phyloP scores from a whole-genome alignment of 2,797 vertebrate species.

The Clarias fuscus region DNA sequence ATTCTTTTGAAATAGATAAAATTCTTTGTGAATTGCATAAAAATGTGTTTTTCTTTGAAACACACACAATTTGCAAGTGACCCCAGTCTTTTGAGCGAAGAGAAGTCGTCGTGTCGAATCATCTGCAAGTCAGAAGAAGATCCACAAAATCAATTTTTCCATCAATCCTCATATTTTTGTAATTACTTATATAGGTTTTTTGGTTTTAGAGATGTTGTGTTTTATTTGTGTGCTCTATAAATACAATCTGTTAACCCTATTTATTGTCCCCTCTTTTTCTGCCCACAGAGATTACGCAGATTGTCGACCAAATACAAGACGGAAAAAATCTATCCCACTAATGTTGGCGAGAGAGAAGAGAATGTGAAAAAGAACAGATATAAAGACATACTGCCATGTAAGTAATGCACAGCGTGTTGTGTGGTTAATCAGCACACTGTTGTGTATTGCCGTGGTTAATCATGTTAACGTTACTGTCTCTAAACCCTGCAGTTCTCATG shows the following conservation, averaged over 20 bases:
- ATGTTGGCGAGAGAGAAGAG: constrained; percentile 93
- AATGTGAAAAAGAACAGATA: constrained; percentile 99
- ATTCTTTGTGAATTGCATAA: too few species aligned
- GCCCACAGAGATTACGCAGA: constrained; percentile 86
- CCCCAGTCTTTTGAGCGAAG: too few species aligned
- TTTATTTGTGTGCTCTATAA: neutral
- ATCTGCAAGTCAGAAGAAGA: too few species aligned
- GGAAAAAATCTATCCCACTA: constrained; percentile 97
- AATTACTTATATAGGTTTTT: too few species aligned
- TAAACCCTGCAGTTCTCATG: neutral
- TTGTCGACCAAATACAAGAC: constrained; percentile 97
- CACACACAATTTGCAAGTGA: too few species aligned
- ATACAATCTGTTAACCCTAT: neutral
- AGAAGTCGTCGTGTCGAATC: too few species aligned
- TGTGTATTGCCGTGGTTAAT: neutral
- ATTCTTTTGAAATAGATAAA: too few species aligned
- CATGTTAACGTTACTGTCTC: neutral
- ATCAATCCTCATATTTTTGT: too few species aligned
- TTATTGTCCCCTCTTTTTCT: constrained; percentile 5
- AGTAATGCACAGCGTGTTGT: constrained; percentile 63
- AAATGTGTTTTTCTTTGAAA: too few species aligned
- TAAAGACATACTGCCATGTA: constrained; percentile 98
- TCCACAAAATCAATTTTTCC: too few species aligned
- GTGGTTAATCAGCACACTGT: neutral
- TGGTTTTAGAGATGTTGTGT: neutral